Conservation (phyloP, 2,797 vertebrate genomes). For the Buphagus erythrorhynchus region DNA sequence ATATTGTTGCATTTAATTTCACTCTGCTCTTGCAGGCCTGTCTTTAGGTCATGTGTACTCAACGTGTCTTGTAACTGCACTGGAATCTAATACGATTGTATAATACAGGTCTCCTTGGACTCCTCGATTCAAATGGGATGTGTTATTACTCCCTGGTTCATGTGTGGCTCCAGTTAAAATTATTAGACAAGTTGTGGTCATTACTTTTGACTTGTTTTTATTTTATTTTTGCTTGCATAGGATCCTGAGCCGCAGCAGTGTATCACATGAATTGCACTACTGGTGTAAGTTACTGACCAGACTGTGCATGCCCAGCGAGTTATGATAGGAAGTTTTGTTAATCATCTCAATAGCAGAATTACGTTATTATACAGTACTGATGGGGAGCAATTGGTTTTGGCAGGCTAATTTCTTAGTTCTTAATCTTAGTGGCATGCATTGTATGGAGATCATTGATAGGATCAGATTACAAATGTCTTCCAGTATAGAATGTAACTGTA, state of each 20-base stretch:
- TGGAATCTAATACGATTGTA: neutral
- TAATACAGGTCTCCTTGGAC: neutral
- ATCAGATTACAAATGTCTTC: neutral
- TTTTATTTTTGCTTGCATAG: neutral
- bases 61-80: neutral
- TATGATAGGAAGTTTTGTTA: neutral
- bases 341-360: neutral
- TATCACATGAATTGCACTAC: neutral
- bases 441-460: neutral
- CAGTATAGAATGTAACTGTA: neutral
- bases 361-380: no score
- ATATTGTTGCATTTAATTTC: neutral
- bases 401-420: neutral
- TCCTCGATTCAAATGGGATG: neutral
- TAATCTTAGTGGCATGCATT: neutral
- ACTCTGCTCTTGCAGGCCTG: neutral
- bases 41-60: neutral
- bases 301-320: rapidly evolving
- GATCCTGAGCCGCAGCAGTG: neutral
- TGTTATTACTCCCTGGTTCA: neutral
- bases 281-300: neutral
- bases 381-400: neutral
- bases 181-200: neutral
- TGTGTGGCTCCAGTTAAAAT: neutral
- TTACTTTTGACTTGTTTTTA: neutral